A percentile compares a stretch with the other conserved stretches of the same genome.
These are phyloP conservation scores for Brachycybe producta DNA, from an alignment of 2,888 invertebrate species.

Conservation along the genomic window DNA sequence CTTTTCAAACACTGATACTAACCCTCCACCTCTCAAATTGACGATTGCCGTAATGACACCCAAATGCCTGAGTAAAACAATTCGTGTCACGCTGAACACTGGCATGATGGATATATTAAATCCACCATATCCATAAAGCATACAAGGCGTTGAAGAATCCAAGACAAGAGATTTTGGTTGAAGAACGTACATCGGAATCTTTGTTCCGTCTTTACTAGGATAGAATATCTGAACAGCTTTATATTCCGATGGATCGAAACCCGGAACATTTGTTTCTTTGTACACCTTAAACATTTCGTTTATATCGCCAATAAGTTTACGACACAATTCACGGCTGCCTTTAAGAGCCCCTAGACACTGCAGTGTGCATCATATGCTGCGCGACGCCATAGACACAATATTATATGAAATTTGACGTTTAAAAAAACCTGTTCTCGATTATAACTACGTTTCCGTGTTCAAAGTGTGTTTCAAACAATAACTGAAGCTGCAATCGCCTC, in stretches of 20 bases:
- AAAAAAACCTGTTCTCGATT: too few relatives aligned
- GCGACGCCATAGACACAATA: too few relatives aligned
- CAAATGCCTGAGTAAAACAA: slow-evolving; percentile 80
- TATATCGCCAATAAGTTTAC: too few relatives aligned
- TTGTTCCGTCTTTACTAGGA: slow-evolving; percentile 78
- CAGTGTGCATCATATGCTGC: too few relatives aligned
- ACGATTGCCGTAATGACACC: slow-evolving; percentile 80
- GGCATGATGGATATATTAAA: slow-evolving; percentile 89
- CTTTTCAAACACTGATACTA: slow-evolving; percentile 28
- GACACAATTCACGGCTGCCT: too few relatives aligned
- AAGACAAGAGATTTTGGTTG: slow-evolving; percentile 43
- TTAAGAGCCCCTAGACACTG: too few relatives aligned
- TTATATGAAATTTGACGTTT: too few relatives aligned
- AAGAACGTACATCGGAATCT: slow-evolving; percentile 88
- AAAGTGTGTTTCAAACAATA: too few relatives aligned
- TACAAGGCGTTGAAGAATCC: slow-evolving; percentile 62
- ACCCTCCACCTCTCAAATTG: slow-evolving; percentile 94
- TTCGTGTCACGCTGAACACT: slow-evolving; percentile 68
- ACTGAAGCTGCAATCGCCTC: too few relatives aligned
- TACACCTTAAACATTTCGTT: slow-evolving; percentile 51
- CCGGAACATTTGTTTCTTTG: slow-evolving; percentile 70
- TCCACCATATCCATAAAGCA: slow-evolving; percentile 93
- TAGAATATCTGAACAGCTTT: slow-evolving; percentile 85
- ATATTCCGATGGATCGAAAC: slow-evolving; percentile 62
- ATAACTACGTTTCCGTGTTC: too few relatives aligned